Base-by-base conservation (phyloP, 2,113 vertebrate species). In the Climacteris rufus region DNA sequence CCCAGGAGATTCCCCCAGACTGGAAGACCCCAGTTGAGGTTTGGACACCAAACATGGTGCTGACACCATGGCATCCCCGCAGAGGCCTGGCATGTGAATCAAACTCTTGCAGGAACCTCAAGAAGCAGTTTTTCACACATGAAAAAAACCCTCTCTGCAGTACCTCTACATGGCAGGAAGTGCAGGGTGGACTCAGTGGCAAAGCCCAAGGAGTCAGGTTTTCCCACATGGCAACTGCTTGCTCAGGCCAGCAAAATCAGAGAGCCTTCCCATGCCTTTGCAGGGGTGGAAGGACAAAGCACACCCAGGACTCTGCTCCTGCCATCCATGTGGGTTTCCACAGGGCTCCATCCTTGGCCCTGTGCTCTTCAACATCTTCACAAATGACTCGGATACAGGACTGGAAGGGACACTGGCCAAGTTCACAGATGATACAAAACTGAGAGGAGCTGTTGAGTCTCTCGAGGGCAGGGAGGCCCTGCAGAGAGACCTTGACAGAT, bases 1-100 rank as follows among this genome's bases (percentile, higher is more conserved):
- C 66, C 35, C 42, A 89, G 50, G 74, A 96, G 27, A 76, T 56
- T 56, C 22, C 4, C 10, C 45, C 15, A 3, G 72, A 65, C 52
- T 52, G 50, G 79, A 94, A 83, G 64, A 95, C 82, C 70, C 83
- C 95, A 94, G 89, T 86, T 68, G 71, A 94, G 83, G 65, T 22
- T 61, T 42, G 20, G 90, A 89, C 68, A 74, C 72, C 50, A 90
- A 96, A 96, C 13, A n/a, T n/a, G 30, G 87, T 35, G 10, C 50
- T 49, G 79, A 64, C 0, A 8, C 87, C 10, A 22, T 86, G 77
- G 96, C 49, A 27, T 66, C 65, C 71, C 93, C 21, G 90, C 88
- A 92, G 81, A 83, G 75, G 47, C 80, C 83, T 25, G 6, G 40
- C 45, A 72, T 90, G 87, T 89, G 97, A 95, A 96, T 81, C 56